A percentile compares a stretch with the other conserved stretches of the same genome.
These are phyloP conservation scores for Alviniconcha strummeri DNA, from an alignment of 2,888 invertebrate genomes.

Conservation along the genomic window DNA sequence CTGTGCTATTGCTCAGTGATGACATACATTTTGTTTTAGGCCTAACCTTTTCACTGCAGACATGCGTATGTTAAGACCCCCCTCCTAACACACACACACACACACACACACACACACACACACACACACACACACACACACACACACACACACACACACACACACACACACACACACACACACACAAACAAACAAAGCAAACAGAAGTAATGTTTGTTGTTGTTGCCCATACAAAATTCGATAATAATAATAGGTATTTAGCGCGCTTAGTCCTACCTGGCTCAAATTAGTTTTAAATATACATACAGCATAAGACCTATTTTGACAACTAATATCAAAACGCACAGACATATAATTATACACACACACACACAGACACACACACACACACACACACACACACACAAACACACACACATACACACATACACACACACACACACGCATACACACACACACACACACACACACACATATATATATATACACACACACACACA, in stretches of 20 bases:
- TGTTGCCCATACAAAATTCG: background rate
- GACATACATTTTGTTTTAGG: background rate
- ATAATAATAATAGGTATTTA: background rate
- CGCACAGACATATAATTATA: background rate
- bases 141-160: background rate
- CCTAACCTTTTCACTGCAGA: background rate
- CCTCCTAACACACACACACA: no score
- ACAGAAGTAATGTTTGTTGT: background rate
- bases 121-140: background rate
- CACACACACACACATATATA: no score
- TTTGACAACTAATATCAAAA: background rate
- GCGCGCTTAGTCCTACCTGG: no score
- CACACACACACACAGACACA: background rate
- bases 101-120: no score
- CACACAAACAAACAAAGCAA: background rate
- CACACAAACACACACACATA: conserved; percentile 2
- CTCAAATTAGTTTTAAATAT: no score
- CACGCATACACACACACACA: conserved; percentile 3
- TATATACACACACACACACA: background rate
- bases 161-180: no score
- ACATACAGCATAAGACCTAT: background rate
- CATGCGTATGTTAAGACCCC: background rate
- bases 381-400: conserved; percentile 6
- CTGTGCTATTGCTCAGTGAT: background rate
- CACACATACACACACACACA: conserved; percentile 14